phyloP scores from a whole-genome alignment of 1,140 invertebrate species.

The Dufourea novaeangliae region DNA sequence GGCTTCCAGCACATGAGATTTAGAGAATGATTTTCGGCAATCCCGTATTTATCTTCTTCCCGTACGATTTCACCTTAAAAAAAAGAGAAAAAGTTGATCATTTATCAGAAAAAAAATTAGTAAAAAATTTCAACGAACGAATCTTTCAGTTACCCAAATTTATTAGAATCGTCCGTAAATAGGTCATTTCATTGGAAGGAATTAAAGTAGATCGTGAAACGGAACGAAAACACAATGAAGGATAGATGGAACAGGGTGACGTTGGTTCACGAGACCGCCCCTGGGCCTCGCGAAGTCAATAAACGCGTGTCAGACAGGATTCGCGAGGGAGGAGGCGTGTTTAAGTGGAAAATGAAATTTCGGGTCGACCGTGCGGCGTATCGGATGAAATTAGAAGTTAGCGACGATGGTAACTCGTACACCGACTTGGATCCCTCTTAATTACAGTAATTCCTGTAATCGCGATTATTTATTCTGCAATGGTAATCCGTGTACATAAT shows the following conservation, averaged over 20 bases:
- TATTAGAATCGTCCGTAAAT: too few species aligned
- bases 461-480: slow-evolving; percentile 7
- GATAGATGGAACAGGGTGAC: neutral
- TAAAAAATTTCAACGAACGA: too few species aligned
- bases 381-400: slow-evolving; percentile 1
- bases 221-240: neutral
- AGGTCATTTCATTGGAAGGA: too few species aligned
- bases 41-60: too few species aligned
- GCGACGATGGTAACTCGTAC: neutral
- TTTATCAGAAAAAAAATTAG: too few species aligned
- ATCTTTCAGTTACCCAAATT: too few species aligned
- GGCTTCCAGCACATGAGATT: too few species aligned
- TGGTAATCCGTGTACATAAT: neutral
- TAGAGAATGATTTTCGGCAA: too few species aligned
- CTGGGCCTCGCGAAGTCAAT: neutral
- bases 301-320: neutral
- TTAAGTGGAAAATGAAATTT: slow-evolving; percentile 19
- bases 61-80: too few species aligned
- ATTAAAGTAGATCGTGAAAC: too few species aligned
- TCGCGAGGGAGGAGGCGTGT: neutral
- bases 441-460: slow-evolving; percentile 11
- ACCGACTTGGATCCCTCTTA: neutral
- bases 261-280: neutral
- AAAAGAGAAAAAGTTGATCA: too few species aligned
- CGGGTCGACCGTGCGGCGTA: neutral